These are phyloP conservation scores for Saccostrea cuccullata DNA, from an alignment of 1,140 invertebrate genomes.

Conservation along the genomic window DNA sequence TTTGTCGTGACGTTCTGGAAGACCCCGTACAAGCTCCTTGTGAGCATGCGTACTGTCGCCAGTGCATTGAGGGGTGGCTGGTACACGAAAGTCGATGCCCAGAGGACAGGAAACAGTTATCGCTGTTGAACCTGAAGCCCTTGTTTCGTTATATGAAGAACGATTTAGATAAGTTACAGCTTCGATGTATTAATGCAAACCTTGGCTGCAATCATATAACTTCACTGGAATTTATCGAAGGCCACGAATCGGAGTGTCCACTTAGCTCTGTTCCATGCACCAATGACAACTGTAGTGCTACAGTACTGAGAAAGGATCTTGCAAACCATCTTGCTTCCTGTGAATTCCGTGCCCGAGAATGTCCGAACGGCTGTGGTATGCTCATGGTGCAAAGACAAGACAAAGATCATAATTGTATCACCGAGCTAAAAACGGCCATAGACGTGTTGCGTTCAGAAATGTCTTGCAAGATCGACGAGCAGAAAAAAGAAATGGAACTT, in stretches of 20 bases:
- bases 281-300: constrained; percentile 62
- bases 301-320: constrained; percentile 51
- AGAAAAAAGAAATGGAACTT: constrained; percentile 69
- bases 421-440: constrained; percentile 67
- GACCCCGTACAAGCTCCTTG: constrained; percentile 73
- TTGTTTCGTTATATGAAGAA: constrained; percentile 73
- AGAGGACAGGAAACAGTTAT: constrained; percentile 67
- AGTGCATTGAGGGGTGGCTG: constrained; percentile 71
- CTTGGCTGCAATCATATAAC: constrained; percentile 61
- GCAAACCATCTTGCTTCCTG: constrained; percentile 59
- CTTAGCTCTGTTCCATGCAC: constrained; percentile 61
- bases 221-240: constrained; percentile 61
- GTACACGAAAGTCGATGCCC: constrained; percentile 70
- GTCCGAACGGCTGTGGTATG: constrained; percentile 69
- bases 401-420: constrained; percentile 69
- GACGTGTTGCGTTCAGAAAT: constrained; percentile 72
- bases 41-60: constrained; percentile 71
- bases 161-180: constrained; percentile 67
- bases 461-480: constrained; percentile 68
- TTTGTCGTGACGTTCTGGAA: constrained; percentile 74
- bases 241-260: constrained; percentile 65
- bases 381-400: constrained; percentile 57
- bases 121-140: constrained; percentile 56
- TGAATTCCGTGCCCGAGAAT: constrained; percentile 57
- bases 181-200: constrained; percentile 62